These are phyloP conservation scores for Malacoraja senta DNA, from an alignment of 2,797 vertebrate species.

Conservation along the genomic window DNA sequence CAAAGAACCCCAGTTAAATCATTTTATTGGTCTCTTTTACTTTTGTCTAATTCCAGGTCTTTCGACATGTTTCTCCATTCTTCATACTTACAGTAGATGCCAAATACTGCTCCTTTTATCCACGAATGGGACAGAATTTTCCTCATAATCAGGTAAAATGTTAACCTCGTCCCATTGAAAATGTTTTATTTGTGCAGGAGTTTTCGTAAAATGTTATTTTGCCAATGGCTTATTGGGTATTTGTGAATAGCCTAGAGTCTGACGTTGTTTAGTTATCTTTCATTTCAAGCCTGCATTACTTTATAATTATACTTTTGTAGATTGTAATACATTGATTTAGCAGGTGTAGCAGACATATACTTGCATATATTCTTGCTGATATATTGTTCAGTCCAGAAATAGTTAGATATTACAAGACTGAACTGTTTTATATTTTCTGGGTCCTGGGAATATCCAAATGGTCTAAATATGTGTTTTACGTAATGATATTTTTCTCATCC, in stretches of 20 bases:
- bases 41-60: conserved; percentile 33
- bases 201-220: conserved; percentile 9
- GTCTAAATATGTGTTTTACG: background rate
- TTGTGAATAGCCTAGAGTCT: background rate
- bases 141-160: conserved; percentile 33
- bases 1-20: conserved; percentile 40
- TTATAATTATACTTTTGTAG: background rate
- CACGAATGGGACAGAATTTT: conserved; percentile 37
- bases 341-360: background rate
- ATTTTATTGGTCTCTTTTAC: conserved; percentile 25
- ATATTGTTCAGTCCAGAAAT: background rate
- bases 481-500: too few relatives aligned
- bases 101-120: conserved; percentile 38
- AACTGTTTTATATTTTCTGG: background rate
- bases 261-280: background rate
- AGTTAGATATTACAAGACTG: background rate
- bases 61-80: conserved; percentile 36
- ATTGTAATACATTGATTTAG: background rate
- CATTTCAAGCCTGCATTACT: background rate
- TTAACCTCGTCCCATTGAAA: background rate
- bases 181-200: background rate
- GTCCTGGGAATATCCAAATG: too few relatives aligned
- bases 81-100: conserved; percentile 37
- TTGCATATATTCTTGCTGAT: background rate
- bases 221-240: background rate